Conservation (phyloP, 2,797 vertebrate genomes). For the Microcaecilia unicolor region DNA sequence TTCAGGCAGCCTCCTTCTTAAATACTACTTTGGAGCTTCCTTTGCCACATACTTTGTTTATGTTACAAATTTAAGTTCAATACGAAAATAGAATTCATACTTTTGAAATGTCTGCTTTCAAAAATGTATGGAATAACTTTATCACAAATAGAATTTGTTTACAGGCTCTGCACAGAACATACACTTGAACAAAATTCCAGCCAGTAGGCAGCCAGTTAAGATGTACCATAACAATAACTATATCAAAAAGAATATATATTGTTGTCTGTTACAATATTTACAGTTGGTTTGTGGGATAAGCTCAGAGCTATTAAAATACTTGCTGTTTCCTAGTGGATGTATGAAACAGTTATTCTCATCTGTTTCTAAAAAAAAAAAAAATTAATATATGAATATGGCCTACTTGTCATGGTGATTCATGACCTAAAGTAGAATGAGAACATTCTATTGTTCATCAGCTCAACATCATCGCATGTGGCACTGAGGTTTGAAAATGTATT, state of each 20-base stretch:
- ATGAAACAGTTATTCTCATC: background rate
- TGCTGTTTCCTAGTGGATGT: background rate
- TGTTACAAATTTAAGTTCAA: too few species aligned
- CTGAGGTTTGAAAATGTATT: constrained; percentile 18
- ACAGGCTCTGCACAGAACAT: background rate
- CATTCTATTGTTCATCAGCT: too few species aligned
- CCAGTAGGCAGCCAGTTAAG: background rate
- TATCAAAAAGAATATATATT: rapidly evolving
- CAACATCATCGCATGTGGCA: too few species aligned
- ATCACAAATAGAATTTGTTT: constrained; percentile 1
- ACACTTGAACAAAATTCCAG: background rate
- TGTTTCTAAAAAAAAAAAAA: too few species aligned
- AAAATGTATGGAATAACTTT: too few species aligned
- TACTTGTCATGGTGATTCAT: constrained; percentile 13
- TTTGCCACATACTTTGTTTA: too few species aligned
- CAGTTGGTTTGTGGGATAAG: background rate
- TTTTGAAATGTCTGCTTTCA: too few species aligned
- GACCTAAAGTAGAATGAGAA: constrained; percentile 8
- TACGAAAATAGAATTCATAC: too few species aligned
- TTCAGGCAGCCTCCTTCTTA: too few species aligned
- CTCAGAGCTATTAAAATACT: background rate
- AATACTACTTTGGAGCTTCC: too few species aligned
- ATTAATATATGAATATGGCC: constrained; percentile 4
- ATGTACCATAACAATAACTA: too few species aligned
- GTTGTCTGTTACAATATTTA: background rate